Percentiles rank a stretch among this genome's conserved stretches.
Evolutionary conservation across 2,797 vertebrate species (phyloP).

Genomic region (Bryconaethiops microstoma): DNA sequence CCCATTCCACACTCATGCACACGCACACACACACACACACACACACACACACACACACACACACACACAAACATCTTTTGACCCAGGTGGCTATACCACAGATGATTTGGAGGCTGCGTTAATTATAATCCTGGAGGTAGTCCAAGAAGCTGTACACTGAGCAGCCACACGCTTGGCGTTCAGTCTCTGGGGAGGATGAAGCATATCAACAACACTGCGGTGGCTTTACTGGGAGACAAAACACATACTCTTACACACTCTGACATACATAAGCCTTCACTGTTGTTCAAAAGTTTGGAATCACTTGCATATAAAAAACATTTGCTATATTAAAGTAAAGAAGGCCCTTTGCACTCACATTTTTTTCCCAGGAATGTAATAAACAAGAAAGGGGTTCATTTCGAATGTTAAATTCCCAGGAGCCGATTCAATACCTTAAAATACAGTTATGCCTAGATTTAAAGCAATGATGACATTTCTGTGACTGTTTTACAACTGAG

Average conservation of each 20-base stretch:
- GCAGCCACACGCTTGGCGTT: conserved; percentile 32
- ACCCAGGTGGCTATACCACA: conserved; percentile 58
- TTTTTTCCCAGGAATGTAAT: too few species aligned
- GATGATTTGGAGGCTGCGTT: conserved; percentile 54
- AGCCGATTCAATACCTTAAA: too few species aligned
- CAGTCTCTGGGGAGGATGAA: conserved; percentile 40
- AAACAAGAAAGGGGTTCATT: too few species aligned
- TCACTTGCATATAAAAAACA: not conserved
- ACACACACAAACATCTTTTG: conserved; percentile 35
- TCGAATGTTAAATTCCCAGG: too few species aligned
- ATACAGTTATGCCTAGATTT: too few species aligned
- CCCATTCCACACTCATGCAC: not conserved
- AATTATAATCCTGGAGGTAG: conserved; percentile 63
- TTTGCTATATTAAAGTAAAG: too few species aligned
- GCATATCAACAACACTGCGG: conserved; percentile 39
- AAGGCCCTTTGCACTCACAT: too few species aligned
- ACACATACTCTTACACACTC: conserved; percentile 17
- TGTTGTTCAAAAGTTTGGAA: not conserved
- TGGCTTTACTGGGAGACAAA: conserved; percentile 36
- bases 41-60: conserved; percentile 17
- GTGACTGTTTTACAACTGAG: too few species aligned
- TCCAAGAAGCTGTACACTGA: conserved; percentile 51
- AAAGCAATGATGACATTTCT: too few species aligned
- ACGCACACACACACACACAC: conserved; percentile 24
- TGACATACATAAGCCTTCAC: too few species aligned